Conservation (phyloP, 1,140 invertebrate species). For the Apolygus lucorum region DNA sequence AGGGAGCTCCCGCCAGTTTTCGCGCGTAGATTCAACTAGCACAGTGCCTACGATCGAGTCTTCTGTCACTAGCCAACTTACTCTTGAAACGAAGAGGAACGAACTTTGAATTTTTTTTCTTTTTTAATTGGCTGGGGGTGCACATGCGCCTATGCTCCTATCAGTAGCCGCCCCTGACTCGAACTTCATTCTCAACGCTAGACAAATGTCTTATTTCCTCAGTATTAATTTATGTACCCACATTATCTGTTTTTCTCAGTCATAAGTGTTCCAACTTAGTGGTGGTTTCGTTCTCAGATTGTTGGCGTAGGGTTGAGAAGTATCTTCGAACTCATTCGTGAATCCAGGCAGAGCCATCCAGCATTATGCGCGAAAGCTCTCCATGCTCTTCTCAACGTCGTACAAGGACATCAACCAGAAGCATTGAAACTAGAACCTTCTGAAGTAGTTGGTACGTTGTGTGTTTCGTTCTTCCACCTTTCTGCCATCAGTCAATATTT, state of each 20-base stretch:
- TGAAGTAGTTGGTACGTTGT: conserved; percentile 57
- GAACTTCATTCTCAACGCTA: not conserved
- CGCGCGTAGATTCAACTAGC: too few relatives aligned
- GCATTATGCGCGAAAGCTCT: conserved; percentile 78
- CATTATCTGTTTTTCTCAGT: not conserved
- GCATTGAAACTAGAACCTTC: conserved; percentile 64
- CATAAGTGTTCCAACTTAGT: not conserved
- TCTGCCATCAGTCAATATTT: too few relatives aligned
- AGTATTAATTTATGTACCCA: not conserved
- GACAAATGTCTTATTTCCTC: not conserved
- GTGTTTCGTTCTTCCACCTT: not conserved
- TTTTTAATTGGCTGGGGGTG: too few relatives aligned
- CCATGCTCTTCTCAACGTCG: conserved; percentile 75
- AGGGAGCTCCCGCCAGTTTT: too few relatives aligned
- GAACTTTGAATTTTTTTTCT: too few relatives aligned
- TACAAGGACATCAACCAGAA: conserved; percentile 84
- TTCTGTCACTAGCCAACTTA: too few relatives aligned
- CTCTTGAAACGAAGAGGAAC: too few relatives aligned
- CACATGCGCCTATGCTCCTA: too few relatives aligned
- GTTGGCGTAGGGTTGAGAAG: conserved; percentile 83
- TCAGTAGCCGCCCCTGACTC: too few relatives aligned
- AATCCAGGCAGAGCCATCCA: conserved; percentile 71
- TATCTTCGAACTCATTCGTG: conserved; percentile 83
- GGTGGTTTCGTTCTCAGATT: conserved; percentile 49
- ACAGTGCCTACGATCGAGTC: too few relatives aligned